Evolutionary conservation across 1,140 invertebrate genomes (phyloP).

Genomic region (Trichogramma pretiosum): DNA sequence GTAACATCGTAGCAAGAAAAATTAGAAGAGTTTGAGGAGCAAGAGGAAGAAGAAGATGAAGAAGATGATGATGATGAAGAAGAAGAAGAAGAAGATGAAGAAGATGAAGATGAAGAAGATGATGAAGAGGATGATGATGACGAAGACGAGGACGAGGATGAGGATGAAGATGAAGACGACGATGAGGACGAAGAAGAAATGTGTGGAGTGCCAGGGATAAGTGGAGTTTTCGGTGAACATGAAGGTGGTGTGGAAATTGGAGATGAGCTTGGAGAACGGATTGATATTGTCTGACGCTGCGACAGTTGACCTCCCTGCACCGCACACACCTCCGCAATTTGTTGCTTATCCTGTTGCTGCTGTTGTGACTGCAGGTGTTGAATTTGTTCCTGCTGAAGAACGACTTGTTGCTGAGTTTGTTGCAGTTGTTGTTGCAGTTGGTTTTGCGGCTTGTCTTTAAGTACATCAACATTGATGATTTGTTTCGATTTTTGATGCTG

Average conservation of each 20-base stretch:
- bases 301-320: slow-evolving; percentile 41
- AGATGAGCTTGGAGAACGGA: slow-evolving; percentile 38
- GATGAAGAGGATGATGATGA: slow-evolving; percentile 8
- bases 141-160: slow-evolving; percentile 11
- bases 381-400: too few species aligned
- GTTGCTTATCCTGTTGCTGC: slow-evolving; percentile 23
- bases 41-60: slow-evolving; percentile 15
- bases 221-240: slow-evolving; percentile 35
- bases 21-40: slow-evolving; percentile 3
- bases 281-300: slow-evolving; percentile 41
- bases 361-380: slow-evolving; percentile 7
- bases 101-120: slow-evolving; percentile 5
- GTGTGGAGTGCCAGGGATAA: slow-evolving; percentile 30
- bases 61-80: slow-evolving; percentile 7
- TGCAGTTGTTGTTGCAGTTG: slow-evolving; percentile 17
- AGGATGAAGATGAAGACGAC: not conserved
- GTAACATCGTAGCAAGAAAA: slow-evolving; percentile 8
- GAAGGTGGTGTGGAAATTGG: slow-evolving; percentile 35
- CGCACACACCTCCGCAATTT: slow-evolving; percentile 47
- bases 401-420: too few species aligned
- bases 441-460: slow-evolving; percentile 34
- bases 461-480: too few species aligned
- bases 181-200: slow-evolving; percentile 19
- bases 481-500: too few species aligned
- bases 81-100: slow-evolving; percentile 1